Evolutionary conservation across 2,888 invertebrate species (phyloP).

Genomic region (Agriopis leucophaearia): DNA sequence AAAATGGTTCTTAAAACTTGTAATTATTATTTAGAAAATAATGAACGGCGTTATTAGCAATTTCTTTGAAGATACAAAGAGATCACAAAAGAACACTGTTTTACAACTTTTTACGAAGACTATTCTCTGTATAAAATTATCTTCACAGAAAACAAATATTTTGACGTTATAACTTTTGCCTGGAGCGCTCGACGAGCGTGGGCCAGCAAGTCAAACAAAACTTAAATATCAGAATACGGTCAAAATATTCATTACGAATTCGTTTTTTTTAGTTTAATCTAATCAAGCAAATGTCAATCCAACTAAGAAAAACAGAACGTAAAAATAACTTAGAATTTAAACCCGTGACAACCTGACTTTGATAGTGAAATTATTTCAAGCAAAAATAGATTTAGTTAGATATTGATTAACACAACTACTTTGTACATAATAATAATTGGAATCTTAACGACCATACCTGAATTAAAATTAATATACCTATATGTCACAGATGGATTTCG

Average conservation of each 20-base stretch:
- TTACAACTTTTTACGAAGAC: constrained; percentile 11
- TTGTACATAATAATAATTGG: too few species aligned
- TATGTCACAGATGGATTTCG: too few species aligned
- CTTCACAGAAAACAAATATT: constrained; percentile 27
- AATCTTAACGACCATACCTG: too few species aligned
- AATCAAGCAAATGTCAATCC: constrained; percentile 3
- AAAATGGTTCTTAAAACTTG: neutral
- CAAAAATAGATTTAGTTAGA: neutral
- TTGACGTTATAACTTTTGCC: constrained; percentile 29
- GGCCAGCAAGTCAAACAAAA: constrained; percentile 22
- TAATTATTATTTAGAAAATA: neutral
- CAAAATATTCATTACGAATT: constrained; percentile 14
- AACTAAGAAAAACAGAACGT: neutral
- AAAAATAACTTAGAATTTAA: neutral
- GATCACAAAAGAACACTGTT: constrained; percentile 10
- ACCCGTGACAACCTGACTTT: too few species aligned
- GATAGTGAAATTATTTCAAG: neutral
- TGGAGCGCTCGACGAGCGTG: constrained; percentile 12
- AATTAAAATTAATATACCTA: too few species aligned
- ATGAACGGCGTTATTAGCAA: constrained; percentile 1
- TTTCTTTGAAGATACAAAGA: constrained; percentile 15
- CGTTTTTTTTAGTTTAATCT: constrained; percentile 5
- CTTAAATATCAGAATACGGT: constrained; percentile 12
- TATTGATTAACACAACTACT: too few species aligned
- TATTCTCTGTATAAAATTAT: constrained; percentile 21